Evolutionary conservation across 2,888 invertebrate genomes (phyloP), one percentile per base, ranked within the genome.

Genomic region (Busseola fusca): DNA sequence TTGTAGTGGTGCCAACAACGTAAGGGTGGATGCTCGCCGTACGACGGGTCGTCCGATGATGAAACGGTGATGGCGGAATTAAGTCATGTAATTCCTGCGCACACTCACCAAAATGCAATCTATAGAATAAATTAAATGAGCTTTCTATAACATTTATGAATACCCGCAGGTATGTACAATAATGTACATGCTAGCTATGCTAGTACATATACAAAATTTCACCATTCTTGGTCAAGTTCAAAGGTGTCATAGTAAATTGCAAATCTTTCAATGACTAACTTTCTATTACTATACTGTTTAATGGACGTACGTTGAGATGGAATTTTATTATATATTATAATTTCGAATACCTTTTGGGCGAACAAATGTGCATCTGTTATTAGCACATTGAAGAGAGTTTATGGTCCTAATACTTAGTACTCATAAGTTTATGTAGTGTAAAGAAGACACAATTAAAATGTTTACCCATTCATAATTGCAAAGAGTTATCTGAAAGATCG

Each of bases 401-500:
- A 34, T 34, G 5, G 5, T 34, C 5, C 2, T 34, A 5, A 34
- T 34, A 34, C 34, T 34, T 34, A 34, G 34, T 30, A 25, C 5
- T 40, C 42, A 16, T 16, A 30, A 27, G n/a, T 50, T 18, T 40
- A n/a, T 57, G 9, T 18, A 37, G n/a, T 40, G 0, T 18, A 30
- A 16, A 30, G 0, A 37, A 34, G 0, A 27, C 12, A 21, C 34
- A 63, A 76, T 71, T 42, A 60, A 59, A 78, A 71, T 72, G 27
- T 54, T 25, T 50, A 52, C 18, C 40, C 40, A 57, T 68, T 72
- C 30, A 68, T 74, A 65, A 63, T 65, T 50, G 4, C 50, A 5
- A 52, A 40, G n/a, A 64, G 30, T 68, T 74, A 63, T 66, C 81
- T 45, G 59, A 62, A 74, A 69, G 56, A 75, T 78, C 69, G 64